These are phyloP conservation scores for Bombus superbus DNA, from an alignment of 1,140 invertebrate species.

Conservation along the genomic window DNA sequence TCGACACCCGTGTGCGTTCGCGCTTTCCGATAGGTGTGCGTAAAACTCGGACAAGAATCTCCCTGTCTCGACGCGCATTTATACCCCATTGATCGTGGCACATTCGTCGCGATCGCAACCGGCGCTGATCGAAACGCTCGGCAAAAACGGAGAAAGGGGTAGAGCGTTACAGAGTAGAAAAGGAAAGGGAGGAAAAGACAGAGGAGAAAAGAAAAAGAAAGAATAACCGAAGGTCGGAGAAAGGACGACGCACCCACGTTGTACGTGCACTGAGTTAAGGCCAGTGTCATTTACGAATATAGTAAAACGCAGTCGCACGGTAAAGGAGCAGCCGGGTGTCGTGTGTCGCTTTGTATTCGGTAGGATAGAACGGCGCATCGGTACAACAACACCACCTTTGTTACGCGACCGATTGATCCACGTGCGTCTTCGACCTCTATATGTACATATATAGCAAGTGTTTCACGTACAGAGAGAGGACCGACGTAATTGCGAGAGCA, in stretches of 20 bases:
- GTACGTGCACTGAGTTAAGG: conserved; percentile 43
- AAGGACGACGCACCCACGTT: conserved; percentile 47
- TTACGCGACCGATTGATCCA: conserved; percentile 55
- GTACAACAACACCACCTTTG: not conserved
- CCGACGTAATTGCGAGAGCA: conserved; percentile 13
- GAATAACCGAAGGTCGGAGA: conserved; percentile 35
- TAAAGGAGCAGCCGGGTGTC: conserved; percentile 32
- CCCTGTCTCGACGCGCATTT: conserved; percentile 24
- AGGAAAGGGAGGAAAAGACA: not conserved
- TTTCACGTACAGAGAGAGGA: not conserved
- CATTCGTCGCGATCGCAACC: conserved; percentile 51
- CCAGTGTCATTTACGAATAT: conserved; percentile 48
- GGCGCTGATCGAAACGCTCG: conserved; percentile 52
- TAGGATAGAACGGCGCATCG: conserved; percentile 13
- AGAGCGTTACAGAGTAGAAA: not conserved
- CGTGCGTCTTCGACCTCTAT: conserved; percentile 30
- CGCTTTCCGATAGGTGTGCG: conserved; percentile 26
- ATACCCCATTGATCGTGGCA: conserved; percentile 59
- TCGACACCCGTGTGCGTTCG: conserved; percentile 29
- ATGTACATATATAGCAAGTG: not conserved
- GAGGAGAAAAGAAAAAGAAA: not conserved
- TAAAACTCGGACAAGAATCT: not conserved
- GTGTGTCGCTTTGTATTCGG: conserved; percentile 23
- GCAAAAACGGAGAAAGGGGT: conserved; percentile 34
- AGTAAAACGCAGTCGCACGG: conserved; percentile 32